A percentile compares a stretch with the other conserved stretches of the same genome.
phyloP scores from a whole-genome alignment of 2,888 invertebrate species.

The Drosophila pegasa region DNA sequence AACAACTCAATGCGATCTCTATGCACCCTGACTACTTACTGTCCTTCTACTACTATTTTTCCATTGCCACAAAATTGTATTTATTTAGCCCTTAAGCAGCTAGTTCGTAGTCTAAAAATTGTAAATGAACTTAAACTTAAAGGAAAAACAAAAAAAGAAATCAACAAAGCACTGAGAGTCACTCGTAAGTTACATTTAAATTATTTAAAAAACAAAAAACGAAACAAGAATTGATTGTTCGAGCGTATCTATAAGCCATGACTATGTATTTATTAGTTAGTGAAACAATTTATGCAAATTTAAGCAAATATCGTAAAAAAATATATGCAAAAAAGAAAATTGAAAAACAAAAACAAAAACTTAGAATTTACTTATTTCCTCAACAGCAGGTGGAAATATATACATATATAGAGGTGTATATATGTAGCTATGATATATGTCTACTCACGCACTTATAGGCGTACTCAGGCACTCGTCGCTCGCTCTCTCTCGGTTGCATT shows the following conservation, averaged over 20 bases:
- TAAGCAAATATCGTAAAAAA: slow-evolving; percentile 60
- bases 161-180: slow-evolving; percentile 75
- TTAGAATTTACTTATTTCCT: slow-evolving; percentile 37
- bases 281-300: slow-evolving; percentile 71
- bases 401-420: neutral
- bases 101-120: slow-evolving; percentile 25
- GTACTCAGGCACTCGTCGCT: neutral
- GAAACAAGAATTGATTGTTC: slow-evolving; percentile 56
- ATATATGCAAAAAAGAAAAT: slow-evolving; percentile 64
- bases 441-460: slow-evolving; percentile 32
- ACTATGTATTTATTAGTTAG: slow-evolving; percentile 79
- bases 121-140: slow-evolving; percentile 17
- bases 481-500: neutral
- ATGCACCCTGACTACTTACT: slow-evolving; percentile 41
- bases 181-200: slow-evolving; percentile 70
- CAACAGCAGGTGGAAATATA: slow-evolving; percentile 43
- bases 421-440: neutral
- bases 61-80: slow-evolving; percentile 40
- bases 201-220: no score
- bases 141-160: neutral
- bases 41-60: slow-evolving; percentile 51
- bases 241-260: slow-evolving; percentile 48
- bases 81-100: slow-evolving; percentile 46
- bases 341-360: slow-evolving; percentile 26
- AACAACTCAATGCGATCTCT: slow-evolving; percentile 54